Conservation (phyloP, 2,888 invertebrate genomes). For the Ichneumoninae sp. region DNA sequence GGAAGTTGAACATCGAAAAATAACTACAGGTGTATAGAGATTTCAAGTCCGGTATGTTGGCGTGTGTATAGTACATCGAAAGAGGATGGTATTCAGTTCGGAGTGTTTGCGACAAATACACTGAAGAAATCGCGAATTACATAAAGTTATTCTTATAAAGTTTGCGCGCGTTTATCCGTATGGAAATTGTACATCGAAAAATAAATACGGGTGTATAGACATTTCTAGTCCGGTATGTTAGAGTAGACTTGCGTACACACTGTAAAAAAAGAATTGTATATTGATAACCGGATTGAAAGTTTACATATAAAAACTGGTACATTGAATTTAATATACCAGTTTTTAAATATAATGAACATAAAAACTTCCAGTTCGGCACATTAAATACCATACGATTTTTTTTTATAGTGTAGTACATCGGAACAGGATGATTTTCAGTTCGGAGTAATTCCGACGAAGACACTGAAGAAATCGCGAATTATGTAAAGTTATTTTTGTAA, state of each 20-base stretch:
- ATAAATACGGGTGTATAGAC: constrained; percentile 51
- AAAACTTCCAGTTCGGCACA: too few relatives aligned
- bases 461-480: constrained; percentile 27
- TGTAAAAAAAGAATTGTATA: too few relatives aligned
- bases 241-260: too few relatives aligned
- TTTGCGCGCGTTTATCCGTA: constrained; percentile 27
- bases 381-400: too few relatives aligned
- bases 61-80: constrained; percentile 47
- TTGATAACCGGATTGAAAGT: too few relatives aligned
- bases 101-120: constrained; percentile 37
- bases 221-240: constrained; percentile 36
- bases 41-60: constrained; percentile 45
- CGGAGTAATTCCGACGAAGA: constrained; percentile 39
- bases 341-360: too few relatives aligned
- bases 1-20: constrained; percentile 45
- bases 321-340: too few relatives aligned
- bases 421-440: constrained; percentile 56
- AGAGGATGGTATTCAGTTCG: constrained; percentile 56
- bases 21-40: constrained; percentile 44
- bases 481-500: constrained; percentile 41
- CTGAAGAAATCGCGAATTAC: constrained; percentile 27
- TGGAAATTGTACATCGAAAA: constrained; percentile 45
- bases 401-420: constrained; percentile 26
- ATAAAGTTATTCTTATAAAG: constrained; percentile 52
- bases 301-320: too few relatives aligned